Conservation (phyloP, 2,888 invertebrate genomes). For the Reticulitermes lucifugus region DNA sequence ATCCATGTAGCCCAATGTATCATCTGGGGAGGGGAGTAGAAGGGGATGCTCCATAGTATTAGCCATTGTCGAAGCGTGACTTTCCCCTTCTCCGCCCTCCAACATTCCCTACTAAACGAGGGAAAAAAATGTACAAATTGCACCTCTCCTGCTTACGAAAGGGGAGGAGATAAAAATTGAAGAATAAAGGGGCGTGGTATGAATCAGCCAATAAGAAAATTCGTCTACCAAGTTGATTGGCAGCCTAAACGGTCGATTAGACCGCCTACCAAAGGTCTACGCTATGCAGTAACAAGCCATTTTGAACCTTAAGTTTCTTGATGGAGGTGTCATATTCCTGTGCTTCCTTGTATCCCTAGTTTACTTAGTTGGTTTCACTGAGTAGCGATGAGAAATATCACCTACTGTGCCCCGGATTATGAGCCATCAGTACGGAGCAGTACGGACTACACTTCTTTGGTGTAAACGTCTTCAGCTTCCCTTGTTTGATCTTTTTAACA, state of each 20-base stretch:
- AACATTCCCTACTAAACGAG: background rate
- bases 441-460: background rate
- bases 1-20: slow-evolving; percentile 9
- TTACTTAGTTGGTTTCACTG: background rate
- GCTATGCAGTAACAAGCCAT: background rate
- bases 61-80: slow-evolving; percentile 49
- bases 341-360: background rate
- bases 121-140: slow-evolving; percentile 51
- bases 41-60: slow-evolving; percentile 36
- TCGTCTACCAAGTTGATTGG: slow-evolving; percentile 50
- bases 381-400: slow-evolving; percentile 4
- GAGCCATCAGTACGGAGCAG: background rate
- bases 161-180: slow-evolving; percentile 46
- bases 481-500: background rate
- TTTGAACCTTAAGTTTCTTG: slow-evolving; percentile 9
- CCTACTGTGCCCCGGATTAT: background rate
- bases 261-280: slow-evolving; percentile 43
- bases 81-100: background rate
- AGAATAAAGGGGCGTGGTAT: slow-evolving; percentile 49
- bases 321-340: slow-evolving; percentile 24
- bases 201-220: slow-evolving; percentile 51
- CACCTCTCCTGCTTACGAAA: slow-evolving; percentile 43
- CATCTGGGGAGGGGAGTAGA: background rate
- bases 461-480: background rate
- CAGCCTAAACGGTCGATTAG: slow-evolving; percentile 50